phyloP scores from a whole-genome alignment of 1,140 invertebrate species.

The Neocloeon triangulifer region DNA sequence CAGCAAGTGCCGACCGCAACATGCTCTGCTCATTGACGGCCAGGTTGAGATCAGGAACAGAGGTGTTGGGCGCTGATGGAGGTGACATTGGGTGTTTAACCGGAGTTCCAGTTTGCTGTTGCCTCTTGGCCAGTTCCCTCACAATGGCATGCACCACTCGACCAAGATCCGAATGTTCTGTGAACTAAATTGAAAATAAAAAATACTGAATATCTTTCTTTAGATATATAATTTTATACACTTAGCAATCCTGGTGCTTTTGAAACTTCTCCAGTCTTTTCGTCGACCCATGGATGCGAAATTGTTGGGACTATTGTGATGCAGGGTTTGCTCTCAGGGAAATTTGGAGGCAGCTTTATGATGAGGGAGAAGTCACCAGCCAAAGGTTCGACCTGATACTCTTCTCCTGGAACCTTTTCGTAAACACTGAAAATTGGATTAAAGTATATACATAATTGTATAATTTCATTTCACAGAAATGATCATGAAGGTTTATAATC shows the following conservation, averaged over 20 bases:
- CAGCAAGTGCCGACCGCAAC: too few relatives aligned
- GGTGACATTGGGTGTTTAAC: too few relatives aligned
- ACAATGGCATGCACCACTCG: constrained; percentile 54
- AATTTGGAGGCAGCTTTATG: constrained; percentile 36
- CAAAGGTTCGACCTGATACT: constrained; percentile 44
- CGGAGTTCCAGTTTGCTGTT: too few relatives aligned
- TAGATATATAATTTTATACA: too few relatives aligned
- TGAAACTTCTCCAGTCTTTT: constrained; percentile 37
- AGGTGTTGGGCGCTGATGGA: too few relatives aligned
- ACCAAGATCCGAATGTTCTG: constrained; percentile 50
- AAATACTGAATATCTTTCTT: too few relatives aligned
- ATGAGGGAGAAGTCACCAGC: constrained; percentile 35
- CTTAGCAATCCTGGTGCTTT: constrained; percentile 46
- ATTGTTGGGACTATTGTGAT: constrained; percentile 38
- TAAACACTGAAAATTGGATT: constrained; percentile 28
- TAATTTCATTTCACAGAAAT: too few relatives aligned
- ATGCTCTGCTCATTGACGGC: too few relatives aligned
- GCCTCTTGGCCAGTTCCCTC: constrained; percentile 44
- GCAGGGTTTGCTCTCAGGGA: constrained; percentile 47
- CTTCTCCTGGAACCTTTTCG: constrained; percentile 37
- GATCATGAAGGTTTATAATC: too few relatives aligned
- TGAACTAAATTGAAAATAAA: constrained; percentile 26
- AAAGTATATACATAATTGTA: too few relatives aligned
- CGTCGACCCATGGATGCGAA: constrained; percentile 41
- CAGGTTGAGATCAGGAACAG: too few relatives aligned